Percentiles rank a stretch among this genome's conserved stretches.
phyloP scores from a whole-genome alignment of 2,888 invertebrate species.

The Tetrapedia diversipes region DNA sequence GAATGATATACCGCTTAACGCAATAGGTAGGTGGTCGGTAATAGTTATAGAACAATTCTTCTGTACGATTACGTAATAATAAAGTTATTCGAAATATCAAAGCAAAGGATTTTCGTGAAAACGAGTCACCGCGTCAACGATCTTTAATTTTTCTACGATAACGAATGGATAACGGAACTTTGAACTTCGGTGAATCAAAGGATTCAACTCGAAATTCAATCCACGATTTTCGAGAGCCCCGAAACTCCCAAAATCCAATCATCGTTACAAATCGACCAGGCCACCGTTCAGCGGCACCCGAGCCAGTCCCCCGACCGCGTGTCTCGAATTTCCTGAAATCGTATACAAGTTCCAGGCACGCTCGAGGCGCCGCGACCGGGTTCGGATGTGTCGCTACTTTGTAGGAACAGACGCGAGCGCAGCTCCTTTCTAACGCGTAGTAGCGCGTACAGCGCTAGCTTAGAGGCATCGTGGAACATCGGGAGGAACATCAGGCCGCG shows the following conservation, averaged over 20 bases:
- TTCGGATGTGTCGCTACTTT: constrained; percentile 45
- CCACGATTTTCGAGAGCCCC: background rate
- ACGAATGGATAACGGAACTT: too few relatives aligned
- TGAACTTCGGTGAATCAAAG: background rate
- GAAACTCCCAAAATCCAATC: background rate
- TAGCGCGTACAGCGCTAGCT: constrained; percentile 11
- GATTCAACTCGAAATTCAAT: background rate
- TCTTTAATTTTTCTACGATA: too few relatives aligned
- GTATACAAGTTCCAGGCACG: constrained; percentile 19
- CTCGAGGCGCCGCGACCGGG: background rate
- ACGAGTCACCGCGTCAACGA: too few relatives aligned
- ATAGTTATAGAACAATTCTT: too few relatives aligned
- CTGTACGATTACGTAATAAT: too few relatives aligned
- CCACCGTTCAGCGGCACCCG: background rate
- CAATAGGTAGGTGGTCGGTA: too few relatives aligned
- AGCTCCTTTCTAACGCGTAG: background rate
- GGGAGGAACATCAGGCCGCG: constrained; percentile 29
- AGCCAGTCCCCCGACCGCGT: background rate
- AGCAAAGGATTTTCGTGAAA: too few relatives aligned
- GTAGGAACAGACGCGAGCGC: constrained; percentile 43
- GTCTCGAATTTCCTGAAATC: constrained; percentile 43
- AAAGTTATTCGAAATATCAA: too few relatives aligned
- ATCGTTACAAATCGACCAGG: background rate
- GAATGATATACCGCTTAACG: too few relatives aligned
- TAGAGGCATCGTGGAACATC: constrained; percentile 22